phyloP scores from a whole-genome alignment of 64 coral and sea anemone genomes.

The Stichodactyla mertensii region DNA sequence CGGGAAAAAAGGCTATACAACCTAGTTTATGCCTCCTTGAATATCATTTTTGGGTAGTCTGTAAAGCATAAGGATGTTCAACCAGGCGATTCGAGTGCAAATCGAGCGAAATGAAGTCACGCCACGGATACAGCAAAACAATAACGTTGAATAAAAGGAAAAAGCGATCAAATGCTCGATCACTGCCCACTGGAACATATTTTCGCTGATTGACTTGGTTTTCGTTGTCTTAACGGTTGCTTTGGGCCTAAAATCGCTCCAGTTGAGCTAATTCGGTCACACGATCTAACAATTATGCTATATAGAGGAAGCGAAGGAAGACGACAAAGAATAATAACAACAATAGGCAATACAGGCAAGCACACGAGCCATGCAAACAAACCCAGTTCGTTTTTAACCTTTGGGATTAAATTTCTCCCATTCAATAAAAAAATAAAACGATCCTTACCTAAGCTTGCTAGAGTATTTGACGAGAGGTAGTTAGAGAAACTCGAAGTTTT shows the following conservation, averaged over 20 bases:
- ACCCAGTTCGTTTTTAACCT: background rate
- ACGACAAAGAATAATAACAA: background rate
- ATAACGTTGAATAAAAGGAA: background rate
- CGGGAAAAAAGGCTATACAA: no score
- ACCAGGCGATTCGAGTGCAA: background rate
- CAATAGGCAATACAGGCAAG: background rate
- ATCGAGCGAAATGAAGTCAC: background rate
- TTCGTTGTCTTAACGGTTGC: background rate
- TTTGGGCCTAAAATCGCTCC: background rate
- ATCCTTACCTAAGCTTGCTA: constrained; percentile 60
- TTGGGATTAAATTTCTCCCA: background rate
- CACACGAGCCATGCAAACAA: constrained; percentile 19
- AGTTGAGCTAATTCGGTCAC: background rate
- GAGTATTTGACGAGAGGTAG: constrained; percentile 54
- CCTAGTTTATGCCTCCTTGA: background rate
- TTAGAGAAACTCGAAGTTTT: constrained; percentile 51
- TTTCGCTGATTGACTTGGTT: background rate
- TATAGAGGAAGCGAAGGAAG: background rate
- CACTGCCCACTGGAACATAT: no score
- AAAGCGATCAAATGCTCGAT: background rate
- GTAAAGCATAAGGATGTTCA: background rate
- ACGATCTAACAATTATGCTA: constrained; percentile 17
- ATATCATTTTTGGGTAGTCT: background rate
- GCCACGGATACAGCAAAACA: background rate
- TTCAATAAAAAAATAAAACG: background rate